Base-by-base conservation (phyloP, 2,113 vertebrate species). In the Boulengeromyrus knoepffleri region DNA sequence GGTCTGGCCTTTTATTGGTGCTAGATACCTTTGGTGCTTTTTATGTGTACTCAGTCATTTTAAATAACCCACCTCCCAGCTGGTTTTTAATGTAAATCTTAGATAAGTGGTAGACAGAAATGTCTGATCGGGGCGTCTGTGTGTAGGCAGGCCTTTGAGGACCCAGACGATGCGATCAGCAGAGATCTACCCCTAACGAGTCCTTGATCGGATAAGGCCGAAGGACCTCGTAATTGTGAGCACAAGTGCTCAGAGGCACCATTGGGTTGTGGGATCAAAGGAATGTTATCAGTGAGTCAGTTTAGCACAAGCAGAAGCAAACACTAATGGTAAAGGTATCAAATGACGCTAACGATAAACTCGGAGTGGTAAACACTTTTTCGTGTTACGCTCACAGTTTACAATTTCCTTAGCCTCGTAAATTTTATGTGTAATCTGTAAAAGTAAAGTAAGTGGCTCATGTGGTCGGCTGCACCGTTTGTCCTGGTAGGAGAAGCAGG, bases 401-500 rank as follows among this genome's bases (percentile, higher is more conserved):
- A 85, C 45, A n/a, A 49, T 85, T 85, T 42, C 36, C 36, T 85
- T 85, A 24, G 24, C 46, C 42, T 49, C 24, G 8, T 46, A 47
- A 85, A 85, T 85, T 49, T 80, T 42, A 80, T 39, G 12, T 42
- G 74, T 15, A 27, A 49, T n/a, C 42, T 24, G 83, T n/a, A 39
- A 46, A 85, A 47, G 21, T 85, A 8, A n/a, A 47, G 21, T 19
- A 47, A 15, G 17, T 85, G 47, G 83, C 83, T n/a, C 3, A 27
- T n/a, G 10, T 47, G 24, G 3, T 8, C 10, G 3, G 83, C 83
- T 13, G 9, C 9, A 27, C 8, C n/a, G 3, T 45, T 85, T 47
- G 45, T 45, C 19, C 46, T 5, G 83, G 21, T 24, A 9, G n/a
- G 90, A 90, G 92, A 70, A 90, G 52, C 92, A 92, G 89, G 93